Evolutionary conservation across 1,140 invertebrate species (phyloP).

Genomic region (Laodelphax striatellus): DNA sequence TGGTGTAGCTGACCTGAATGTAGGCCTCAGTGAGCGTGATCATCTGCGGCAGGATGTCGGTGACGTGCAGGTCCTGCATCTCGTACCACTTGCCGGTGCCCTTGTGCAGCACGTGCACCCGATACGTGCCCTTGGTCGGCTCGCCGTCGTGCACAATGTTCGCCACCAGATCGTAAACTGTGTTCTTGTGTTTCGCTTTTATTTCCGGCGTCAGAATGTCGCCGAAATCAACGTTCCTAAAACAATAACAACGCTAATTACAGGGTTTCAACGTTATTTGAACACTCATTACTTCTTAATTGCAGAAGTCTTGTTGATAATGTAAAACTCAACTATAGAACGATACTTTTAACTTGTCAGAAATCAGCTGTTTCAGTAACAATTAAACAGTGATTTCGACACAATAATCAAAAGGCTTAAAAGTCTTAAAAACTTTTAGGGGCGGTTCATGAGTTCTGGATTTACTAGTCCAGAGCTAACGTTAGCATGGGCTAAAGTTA

Average conservation of each 20-base stretch:
- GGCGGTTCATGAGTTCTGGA: too few relatives aligned
- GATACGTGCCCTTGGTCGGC: conserved; percentile 85
- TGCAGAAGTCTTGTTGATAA: too few relatives aligned
- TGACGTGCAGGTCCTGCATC: conserved; percentile 97
- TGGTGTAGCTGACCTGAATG: conserved; percentile 65
- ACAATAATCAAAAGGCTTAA: too few relatives aligned
- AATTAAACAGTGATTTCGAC: too few relatives aligned
- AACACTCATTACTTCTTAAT: too few relatives aligned
- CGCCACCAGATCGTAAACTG: conserved; percentile 91
- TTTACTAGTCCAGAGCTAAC: too few relatives aligned
- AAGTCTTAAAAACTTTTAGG: too few relatives aligned
- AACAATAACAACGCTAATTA: conserved; percentile 20
- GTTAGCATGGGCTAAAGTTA: too few relatives aligned
- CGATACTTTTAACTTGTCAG: too few relatives aligned
- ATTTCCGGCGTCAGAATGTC: conserved; percentile 84
- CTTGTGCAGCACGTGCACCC: conserved; percentile 92
- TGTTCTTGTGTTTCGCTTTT: conserved; percentile 62
- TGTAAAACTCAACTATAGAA: too few relatives aligned
- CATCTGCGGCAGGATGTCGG: conserved; percentile 97
- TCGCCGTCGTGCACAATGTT: conserved; percentile 99
- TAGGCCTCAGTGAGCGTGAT: conserved; percentile 98
- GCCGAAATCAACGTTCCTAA: conserved; percentile 91
- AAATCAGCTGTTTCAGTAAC: too few relatives aligned
- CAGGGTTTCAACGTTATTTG: too few relatives aligned
- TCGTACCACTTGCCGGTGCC: conserved; percentile 77